Evolutionary conservation across 2,113 vertebrate species (phyloP).

Genomic region (Coptodon rendalli): DNA sequence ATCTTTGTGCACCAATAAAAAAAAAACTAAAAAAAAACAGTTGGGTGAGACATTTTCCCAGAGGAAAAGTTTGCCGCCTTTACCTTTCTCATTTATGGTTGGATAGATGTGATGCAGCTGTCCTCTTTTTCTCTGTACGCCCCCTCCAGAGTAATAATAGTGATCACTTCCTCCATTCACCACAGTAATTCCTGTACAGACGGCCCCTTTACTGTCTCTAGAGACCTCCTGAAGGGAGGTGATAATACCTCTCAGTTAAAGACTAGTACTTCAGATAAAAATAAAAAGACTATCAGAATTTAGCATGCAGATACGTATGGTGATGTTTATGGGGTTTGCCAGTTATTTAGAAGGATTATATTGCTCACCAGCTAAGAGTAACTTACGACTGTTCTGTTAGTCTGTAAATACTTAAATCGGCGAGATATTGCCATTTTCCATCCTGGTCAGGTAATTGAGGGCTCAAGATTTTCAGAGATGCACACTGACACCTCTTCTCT

Average conservation of each 20-base stretch:
- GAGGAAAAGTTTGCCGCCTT: not conserved
- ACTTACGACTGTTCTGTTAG: not conserved
- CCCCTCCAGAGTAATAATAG: constrained; percentile 20
- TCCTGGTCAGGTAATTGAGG: not conserved
- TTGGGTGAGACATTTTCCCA: not conserved
- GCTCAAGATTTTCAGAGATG: not conserved
- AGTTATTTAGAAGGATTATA: not conserved
- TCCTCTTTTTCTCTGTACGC: not conserved
- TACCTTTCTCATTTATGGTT: not conserved
- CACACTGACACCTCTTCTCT: not conserved
- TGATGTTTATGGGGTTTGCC: not conserved
- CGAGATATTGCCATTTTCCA: not conserved
- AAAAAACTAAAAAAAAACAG: not conserved
- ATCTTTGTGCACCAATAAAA: not conserved
- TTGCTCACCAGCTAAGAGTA: not conserved
- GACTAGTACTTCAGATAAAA: not conserved
- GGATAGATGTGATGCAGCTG: not conserved
- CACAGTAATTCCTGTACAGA: not conserved
- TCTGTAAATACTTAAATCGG: not conserved
- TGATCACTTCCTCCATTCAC: constrained; percentile 23
- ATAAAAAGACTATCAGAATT: not conserved
- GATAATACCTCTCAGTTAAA: constrained; percentile 22
- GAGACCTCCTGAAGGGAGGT: not conserved
- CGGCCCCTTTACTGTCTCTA: not conserved
- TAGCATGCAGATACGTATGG: not conserved